Evolutionary conservation across 2,888 invertebrate genomes (phyloP).

Genomic region (Lepidocyrtinus sp.): DNA sequence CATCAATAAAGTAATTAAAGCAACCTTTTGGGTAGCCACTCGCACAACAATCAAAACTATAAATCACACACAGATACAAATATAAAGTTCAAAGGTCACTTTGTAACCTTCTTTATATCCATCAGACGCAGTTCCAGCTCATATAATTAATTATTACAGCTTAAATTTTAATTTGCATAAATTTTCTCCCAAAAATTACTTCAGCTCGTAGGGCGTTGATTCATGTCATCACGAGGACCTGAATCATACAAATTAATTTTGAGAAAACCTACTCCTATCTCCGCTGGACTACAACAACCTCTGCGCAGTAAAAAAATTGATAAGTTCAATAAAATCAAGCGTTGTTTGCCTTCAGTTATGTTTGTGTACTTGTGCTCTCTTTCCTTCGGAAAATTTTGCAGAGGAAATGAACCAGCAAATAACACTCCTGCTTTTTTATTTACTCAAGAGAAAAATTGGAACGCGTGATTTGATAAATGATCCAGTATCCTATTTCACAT

Average conservation of each 20-base stretch:
- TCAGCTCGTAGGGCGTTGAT: not conserved
- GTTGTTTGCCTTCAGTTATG: no score
- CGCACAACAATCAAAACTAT: not conserved
- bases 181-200: not conserved
- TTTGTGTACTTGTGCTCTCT: not conserved
- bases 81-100: not conserved
- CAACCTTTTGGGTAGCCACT: slow-evolving; percentile 11
- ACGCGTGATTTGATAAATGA: not conserved
- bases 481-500: no score
- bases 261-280: not conserved
- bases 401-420: not conserved
- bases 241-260: not conserved
- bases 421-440: not conserved
- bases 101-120: not conserved
- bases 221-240: not conserved
- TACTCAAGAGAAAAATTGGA: not conserved
- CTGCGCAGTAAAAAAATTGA: not conserved
- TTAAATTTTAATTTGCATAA: not conserved
- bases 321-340: not conserved
- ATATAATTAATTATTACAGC: not conserved
- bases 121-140: not conserved
- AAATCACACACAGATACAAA: no score
- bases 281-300: not conserved
- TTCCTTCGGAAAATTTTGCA: not conserved
- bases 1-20: slow-evolving; percentile 53